Evolutionary conservation across 2,797 vertebrate species (phyloP), one percentile per base, ranked within the genome.

Genomic region (Rhynchotus rufescens): DNA sequence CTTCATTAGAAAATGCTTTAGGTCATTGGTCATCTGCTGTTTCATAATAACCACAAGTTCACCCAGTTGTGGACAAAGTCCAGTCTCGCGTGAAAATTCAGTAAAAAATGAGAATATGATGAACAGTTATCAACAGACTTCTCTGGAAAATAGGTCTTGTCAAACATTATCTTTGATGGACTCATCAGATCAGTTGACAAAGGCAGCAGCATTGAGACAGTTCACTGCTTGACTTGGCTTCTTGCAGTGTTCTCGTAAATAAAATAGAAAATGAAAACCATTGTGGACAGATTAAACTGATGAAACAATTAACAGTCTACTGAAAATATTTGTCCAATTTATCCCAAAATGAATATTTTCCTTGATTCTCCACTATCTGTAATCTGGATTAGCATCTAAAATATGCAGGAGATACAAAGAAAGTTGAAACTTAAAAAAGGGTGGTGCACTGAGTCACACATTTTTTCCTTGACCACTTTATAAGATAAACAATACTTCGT

Each of bases 1-100:
- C 44, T 80, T 83, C 78, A 90, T 83, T 88, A 92, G 47, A 81
- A 92, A 91, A 90, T 45, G 19, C 38, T 87, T 75, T 54, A 64
- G n/a, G 26, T 59, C 62, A 38, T 72, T 51, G 42, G 78, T 57
- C 80, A 42, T 90, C 38, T 86, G 4, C 22, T 80, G 26, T 45
- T 94, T 60, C 77, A 75, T 26, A 69, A 44, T 12, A 28, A 75
- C 6, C 32, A 52, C 10, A 47, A 28, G 40, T 84, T 64, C 88
- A 92, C 44, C 51, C 44, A 68, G 74, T 10, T 54, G 22, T 32
- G 52, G n/a, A 68, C 45, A 77, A 80, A 66, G 74, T 47, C 71
- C 76, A 66, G 49, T 21, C 42, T 52, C 60, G 68, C 10, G 42
- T 16, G 36, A 45, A 86, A 84, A 72, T 15, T 66, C 40, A 6